Evolutionary conservation across 2,888 invertebrate genomes (phyloP).

Genomic region (Trachelus iudaicus): DNA sequence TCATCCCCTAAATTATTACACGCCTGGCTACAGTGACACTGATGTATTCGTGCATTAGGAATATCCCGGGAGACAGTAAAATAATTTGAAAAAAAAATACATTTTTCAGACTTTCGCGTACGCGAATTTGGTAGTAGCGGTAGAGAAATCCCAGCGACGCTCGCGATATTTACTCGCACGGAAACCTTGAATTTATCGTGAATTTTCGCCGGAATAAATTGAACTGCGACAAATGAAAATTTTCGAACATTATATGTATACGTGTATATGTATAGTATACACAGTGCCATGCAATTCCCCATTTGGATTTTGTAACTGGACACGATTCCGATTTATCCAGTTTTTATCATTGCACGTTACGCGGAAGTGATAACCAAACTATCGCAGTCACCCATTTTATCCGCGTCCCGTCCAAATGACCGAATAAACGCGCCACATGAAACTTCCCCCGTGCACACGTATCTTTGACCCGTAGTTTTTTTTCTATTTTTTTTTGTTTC

Average conservation of each 20-base stretch:
- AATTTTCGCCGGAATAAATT: neutral
- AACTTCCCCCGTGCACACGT: neutral
- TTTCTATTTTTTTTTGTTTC: neutral
- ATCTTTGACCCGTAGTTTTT: neutral
- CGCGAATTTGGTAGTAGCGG: neutral
- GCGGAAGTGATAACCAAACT: neutral
- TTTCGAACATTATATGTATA: neutral
- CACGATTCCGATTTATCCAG: neutral
- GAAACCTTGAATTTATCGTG: neutral
- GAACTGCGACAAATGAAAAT: neutral
- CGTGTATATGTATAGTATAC: neutral
- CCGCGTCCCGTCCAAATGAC: neutral
- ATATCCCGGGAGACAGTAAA: neutral
- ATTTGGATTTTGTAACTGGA: neutral
- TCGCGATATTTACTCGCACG: neutral
- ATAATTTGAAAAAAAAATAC: neutral
- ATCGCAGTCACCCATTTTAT: neutral
- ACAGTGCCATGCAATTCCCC: neutral
- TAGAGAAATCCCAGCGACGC: neutral
- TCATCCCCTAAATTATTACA: neutral
- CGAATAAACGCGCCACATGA: neutral
- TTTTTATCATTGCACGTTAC: neutral
- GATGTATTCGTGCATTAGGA: neutral
- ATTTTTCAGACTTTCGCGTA: neutral
- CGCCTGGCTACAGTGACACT: neutral